Evolutionary conservation across 2,797 vertebrate species (phyloP).

Genomic region (Microtus californicus): DNA sequence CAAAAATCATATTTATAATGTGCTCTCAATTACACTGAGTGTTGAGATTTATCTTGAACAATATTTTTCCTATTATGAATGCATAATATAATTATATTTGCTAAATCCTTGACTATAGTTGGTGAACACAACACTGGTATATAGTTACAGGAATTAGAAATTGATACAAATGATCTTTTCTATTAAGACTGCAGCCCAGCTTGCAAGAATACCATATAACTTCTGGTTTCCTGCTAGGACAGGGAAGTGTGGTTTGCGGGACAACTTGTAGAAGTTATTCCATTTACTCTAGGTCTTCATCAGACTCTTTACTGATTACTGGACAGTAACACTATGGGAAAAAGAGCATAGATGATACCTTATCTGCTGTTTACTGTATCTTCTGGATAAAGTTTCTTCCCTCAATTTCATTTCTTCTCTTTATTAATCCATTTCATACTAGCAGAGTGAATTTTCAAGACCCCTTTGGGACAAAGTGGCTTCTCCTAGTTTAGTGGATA

Average conservation of each 20-base stretch:
- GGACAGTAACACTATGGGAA: background rate
- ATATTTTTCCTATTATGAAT: background rate
- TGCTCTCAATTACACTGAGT: background rate
- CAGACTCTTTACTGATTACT: background rate
- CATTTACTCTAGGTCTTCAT: background rate
- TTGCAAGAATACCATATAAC: background rate
- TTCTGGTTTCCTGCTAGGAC: background rate
- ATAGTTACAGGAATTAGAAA: background rate
- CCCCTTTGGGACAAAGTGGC: conserved; percentile 60
- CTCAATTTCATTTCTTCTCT: conserved; percentile 80
- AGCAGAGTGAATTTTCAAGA: conserved; percentile 78
- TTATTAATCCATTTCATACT: conserved; percentile 73
- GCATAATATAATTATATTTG: background rate
- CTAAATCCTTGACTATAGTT: background rate
- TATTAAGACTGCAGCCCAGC: background rate
- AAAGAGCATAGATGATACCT: background rate
- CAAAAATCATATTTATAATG: background rate
- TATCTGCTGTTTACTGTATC: conserved; percentile 63
- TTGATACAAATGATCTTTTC: background rate
- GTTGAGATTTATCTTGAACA: background rate
- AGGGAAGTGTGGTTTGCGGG: accelerated
- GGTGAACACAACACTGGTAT: background rate
- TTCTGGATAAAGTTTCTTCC: conserved; percentile 66
- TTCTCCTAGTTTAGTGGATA: conserved; percentile 69
- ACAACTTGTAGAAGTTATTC: background rate